These are phyloP conservation scores for Cecidostiba fungosa DNA, from an alignment of 2,888 invertebrate species.

Conservation along the genomic window DNA sequence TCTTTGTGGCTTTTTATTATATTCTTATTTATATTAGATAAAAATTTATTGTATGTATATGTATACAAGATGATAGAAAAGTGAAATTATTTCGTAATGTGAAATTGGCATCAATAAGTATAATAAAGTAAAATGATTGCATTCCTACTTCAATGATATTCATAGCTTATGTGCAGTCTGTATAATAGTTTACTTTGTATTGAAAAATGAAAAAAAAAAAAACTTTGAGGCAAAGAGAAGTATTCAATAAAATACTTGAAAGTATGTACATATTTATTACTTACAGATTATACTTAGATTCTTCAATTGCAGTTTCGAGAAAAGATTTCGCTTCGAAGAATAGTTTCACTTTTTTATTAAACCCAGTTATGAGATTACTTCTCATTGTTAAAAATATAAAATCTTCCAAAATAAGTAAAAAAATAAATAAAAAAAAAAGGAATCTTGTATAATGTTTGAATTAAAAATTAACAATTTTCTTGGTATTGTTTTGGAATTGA, in stretches of 20 bases:
- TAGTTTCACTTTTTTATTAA: slow-evolving; percentile 17
- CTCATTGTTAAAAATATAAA: slow-evolving; percentile 36
- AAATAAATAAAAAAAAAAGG: neutral
- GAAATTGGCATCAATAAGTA: neutral
- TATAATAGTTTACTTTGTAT: neutral
- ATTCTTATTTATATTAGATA: slow-evolving; percentile 37
- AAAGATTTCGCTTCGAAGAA: neutral
- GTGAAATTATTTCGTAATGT: slow-evolving; percentile 38
- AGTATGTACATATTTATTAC: slow-evolving; percentile 1
- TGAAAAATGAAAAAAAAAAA: slow-evolving; percentile 18
- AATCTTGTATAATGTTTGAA: neutral
- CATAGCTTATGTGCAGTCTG: neutral
- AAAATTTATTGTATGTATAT: slow-evolving; percentile 49
- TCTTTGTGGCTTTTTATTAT: slow-evolving; percentile 25
- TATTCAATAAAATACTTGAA: neutral
- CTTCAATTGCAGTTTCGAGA: neutral
- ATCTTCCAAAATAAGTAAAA: neutral
- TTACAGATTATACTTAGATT: neutral
- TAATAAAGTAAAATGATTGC: neutral
- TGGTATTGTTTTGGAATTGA: neutral
- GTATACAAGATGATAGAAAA: slow-evolving; percentile 39
- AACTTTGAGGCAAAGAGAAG: neutral
- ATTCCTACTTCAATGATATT: neutral
- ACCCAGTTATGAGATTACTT: slow-evolving; percentile 11
- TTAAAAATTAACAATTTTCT: neutral